These are phyloP conservation scores for Beroe forskalii DNA, from an alignment of 37 sponge, comb jelly and placozoan genomes.

Conservation along the genomic window DNA sequence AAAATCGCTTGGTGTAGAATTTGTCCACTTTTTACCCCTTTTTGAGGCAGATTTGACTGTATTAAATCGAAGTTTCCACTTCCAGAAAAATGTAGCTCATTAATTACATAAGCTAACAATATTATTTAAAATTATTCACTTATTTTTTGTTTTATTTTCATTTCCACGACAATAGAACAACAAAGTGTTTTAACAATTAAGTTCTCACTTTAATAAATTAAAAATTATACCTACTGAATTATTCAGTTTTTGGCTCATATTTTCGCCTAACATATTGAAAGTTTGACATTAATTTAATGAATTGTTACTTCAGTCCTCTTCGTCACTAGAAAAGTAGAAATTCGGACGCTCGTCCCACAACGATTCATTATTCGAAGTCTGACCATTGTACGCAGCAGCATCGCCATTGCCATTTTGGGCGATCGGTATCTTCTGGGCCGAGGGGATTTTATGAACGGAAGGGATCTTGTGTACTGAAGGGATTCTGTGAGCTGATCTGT, in stretches of 20 bases:
- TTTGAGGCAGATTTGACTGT: too few species aligned
- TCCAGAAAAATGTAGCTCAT: too few species aligned
- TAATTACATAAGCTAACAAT: too few species aligned
- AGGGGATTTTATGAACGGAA: not conserved
- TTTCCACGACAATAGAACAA: too few species aligned
- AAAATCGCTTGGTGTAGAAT: too few species aligned
- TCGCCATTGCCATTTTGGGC: not conserved
- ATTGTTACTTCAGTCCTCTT: not conserved
- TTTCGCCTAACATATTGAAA: too few species aligned
- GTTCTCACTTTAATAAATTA: not conserved
- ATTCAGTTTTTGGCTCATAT: not conserved
- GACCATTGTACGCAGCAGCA: not conserved
- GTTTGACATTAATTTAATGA: not conserved
- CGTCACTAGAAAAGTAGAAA: conserved; percentile 54
- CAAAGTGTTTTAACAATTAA: too few species aligned
- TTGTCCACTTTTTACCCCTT: too few species aligned
- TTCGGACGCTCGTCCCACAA: not conserved
- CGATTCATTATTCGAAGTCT: not conserved
- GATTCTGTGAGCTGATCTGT: not conserved
- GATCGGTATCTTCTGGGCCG: not conserved
- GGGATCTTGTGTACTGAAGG: not conserved
- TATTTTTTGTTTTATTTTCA: too few species aligned
- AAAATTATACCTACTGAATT: not conserved
- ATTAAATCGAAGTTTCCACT: too few species aligned
- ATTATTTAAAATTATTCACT: too few species aligned